phyloP scores from a whole-genome alignment of 2,797 vertebrate genomes.

The Hirundo rustica region DNA sequence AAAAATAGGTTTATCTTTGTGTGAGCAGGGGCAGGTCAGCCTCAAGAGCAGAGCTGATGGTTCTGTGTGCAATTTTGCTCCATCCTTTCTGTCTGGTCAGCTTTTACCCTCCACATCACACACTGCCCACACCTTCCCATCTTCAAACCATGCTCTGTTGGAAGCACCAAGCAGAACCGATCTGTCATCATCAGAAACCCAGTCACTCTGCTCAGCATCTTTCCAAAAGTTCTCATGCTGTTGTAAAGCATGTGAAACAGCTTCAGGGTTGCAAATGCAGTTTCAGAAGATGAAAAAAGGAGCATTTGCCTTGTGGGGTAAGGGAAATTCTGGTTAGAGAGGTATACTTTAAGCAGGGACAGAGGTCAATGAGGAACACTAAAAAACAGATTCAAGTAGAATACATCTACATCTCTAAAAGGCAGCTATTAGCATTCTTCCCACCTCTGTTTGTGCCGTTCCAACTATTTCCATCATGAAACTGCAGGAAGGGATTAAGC shows the following conservation, averaged over 20 bases:
- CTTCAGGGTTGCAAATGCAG: background rate
- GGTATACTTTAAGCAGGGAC: background rate
- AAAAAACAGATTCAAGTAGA: background rate
- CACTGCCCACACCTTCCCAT: background rate
- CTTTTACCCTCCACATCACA: background rate
- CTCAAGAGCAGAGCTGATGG: background rate
- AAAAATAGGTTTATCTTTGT: background rate
- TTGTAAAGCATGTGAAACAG: background rate
- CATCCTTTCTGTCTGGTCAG: background rate
- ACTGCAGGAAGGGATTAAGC: background rate
- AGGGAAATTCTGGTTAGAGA: background rate
- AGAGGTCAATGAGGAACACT: background rate
- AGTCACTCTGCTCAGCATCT: background rate
- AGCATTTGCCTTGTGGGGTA: background rate
- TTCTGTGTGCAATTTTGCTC: background rate
- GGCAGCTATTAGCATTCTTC: background rate
- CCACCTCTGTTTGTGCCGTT: background rate
- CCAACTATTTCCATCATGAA: background rate
- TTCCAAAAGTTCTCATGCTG: background rate
- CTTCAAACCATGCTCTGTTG: background rate
- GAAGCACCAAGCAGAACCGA: background rate
- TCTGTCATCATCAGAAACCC: background rate
- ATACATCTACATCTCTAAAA: background rate
- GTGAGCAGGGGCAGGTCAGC: background rate
- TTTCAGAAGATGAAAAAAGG: background rate